Percentiles rank a stretch among this genome's conserved stretches.
Evolutionary conservation across 1,140 invertebrate species (phyloP).

Genomic region (Apis mellifera): DNA sequence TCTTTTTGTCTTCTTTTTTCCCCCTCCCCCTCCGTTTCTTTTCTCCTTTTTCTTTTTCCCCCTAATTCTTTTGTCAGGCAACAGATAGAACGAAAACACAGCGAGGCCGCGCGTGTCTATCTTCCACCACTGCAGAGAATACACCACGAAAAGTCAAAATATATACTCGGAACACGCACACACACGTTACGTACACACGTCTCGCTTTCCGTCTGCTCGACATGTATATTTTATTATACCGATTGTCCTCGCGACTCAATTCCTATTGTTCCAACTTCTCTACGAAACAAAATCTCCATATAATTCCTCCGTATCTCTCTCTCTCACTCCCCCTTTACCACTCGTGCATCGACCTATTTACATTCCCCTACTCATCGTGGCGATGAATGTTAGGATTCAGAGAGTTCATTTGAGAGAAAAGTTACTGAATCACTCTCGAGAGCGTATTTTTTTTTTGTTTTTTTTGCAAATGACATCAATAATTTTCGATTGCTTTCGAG

Average conservation of each 20-base stretch:
- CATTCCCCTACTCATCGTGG: too few relatives aligned
- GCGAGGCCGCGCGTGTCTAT: background rate
- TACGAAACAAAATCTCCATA: slow-evolving; percentile 16
- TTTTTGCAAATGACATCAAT: too few relatives aligned
- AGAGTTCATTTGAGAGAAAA: too few relatives aligned
- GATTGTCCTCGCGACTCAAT: slow-evolving; percentile 5
- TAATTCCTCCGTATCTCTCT: slow-evolving; percentile 10
- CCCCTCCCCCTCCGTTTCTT: too few relatives aligned
- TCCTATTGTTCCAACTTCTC: slow-evolving; percentile 19
- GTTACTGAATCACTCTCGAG: too few relatives aligned
- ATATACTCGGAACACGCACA: background rate
- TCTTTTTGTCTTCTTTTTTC: background rate
- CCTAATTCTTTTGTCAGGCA: background rate
- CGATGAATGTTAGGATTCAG: background rate
- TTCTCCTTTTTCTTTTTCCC: background rate
- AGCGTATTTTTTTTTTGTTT: too few relatives aligned
- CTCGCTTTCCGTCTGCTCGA: slow-evolving; percentile 44
- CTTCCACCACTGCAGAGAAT: background rate
- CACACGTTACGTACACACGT: background rate
- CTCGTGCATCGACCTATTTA: background rate
- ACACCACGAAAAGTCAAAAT: background rate
- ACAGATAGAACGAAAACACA: background rate
- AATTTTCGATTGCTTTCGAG: too few relatives aligned
- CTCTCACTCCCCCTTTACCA: background rate
- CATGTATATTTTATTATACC: slow-evolving; percentile 13